A percentile compares a stretch with the other conserved stretches of the same genome.
Evolutionary conservation across 2,113 vertebrate species (phyloP).

Genomic region (Pygoscelis antarcticus): DNA sequence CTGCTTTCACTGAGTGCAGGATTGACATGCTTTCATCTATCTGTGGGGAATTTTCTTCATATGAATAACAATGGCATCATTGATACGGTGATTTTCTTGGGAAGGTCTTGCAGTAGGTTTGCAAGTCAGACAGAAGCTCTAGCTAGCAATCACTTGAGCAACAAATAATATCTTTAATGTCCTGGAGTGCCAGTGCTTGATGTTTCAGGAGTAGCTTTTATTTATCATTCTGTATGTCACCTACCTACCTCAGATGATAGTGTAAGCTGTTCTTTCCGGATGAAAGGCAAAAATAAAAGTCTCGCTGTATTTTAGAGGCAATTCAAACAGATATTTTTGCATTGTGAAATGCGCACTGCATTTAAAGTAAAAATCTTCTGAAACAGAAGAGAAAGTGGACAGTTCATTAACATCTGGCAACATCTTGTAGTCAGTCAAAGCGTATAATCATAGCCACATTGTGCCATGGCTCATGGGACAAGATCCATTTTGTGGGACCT

Average conservation of each 20-base stretch:
- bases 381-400: not conserved
- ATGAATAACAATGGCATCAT: slow-evolving; percentile 5
- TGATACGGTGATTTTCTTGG: slow-evolving; percentile 16
- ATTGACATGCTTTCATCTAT: not conserved
- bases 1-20: not conserved
- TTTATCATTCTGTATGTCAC: not conserved
- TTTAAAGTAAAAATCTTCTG: not conserved
- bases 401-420: not conserved
- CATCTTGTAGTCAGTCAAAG: not conserved
- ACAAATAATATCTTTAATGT: slow-evolving; percentile 6
- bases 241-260: not conserved
- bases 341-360: accelerated
- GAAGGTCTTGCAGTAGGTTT: not conserved
- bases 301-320: not conserved
- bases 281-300: not conserved
- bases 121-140: not conserved
- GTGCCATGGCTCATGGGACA: not conserved
- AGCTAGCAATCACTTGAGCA: not conserved
- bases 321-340: not conserved
- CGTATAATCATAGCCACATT: not conserved
- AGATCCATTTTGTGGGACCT: not conserved
- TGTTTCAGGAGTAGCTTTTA: not conserved
- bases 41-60: slow-evolving; percentile 14
- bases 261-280: not conserved
- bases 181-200: not conserved